Conservation (phyloP, 23 tunicate species). For the Styela clava region DNA sequence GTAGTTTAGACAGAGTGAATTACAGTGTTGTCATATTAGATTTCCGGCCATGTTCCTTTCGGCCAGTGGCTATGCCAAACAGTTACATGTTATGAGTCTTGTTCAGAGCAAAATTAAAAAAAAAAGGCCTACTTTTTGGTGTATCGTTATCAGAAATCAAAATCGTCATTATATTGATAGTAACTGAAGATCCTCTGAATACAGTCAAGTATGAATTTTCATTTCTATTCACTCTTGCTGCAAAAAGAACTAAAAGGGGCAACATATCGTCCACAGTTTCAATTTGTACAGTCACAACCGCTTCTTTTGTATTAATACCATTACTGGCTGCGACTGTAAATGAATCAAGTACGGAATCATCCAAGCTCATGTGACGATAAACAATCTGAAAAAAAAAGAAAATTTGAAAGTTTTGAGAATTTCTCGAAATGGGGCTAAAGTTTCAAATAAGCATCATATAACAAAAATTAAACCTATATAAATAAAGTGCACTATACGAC, state of each 20-base stretch:
- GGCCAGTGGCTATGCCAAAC: no score
- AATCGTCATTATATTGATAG: constrained; percentile 41
- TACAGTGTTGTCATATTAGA: no score
- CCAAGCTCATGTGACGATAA: constrained; percentile 67
- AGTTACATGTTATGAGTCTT: no score
- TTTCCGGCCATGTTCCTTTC: no score
- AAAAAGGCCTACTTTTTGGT: constrained; percentile 57
- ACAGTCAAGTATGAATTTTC: constrained; percentile 27
- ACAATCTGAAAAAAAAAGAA: constrained; percentile 42
- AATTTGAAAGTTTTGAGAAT: no score
- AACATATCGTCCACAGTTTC: constrained; percentile 48
- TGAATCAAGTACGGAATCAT: constrained; percentile 48
- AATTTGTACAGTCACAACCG: constrained; percentile 44
- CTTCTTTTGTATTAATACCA: constrained; percentile 57
- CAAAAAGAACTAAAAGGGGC: constrained; percentile 29
- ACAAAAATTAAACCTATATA: not conserved
- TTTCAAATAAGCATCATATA: not conserved
- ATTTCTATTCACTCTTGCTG: not conserved
- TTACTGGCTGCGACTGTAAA: constrained; percentile 50
- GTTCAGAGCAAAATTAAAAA: no score
- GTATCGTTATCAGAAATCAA: constrained; percentile 54
- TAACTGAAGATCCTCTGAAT: constrained; percentile 61
- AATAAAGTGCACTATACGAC: no score
- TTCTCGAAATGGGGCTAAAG: no score
- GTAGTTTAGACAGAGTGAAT: no score